Base-by-base conservation (phyloP, 2,888 invertebrate genomes). In the Parnassius smintheus region DNA sequence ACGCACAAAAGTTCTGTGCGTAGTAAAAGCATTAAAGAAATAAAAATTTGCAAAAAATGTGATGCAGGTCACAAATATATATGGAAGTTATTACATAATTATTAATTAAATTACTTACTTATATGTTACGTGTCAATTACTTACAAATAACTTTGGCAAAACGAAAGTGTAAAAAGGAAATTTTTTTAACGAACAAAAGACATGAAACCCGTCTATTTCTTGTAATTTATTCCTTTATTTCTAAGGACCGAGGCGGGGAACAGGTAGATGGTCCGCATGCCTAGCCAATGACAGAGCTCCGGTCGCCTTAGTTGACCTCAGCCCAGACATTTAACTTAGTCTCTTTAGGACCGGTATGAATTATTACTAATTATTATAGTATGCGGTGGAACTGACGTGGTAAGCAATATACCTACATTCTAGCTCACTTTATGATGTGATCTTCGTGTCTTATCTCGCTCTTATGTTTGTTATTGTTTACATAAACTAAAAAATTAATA, bases 201-300 rank as follows among this genome's bases (percentile, higher is more conserved):
- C 22, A 4, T 66, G 67, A 67, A 69, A 67, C 68, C 49, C 65
- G 54, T 65, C 65, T 56, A 35, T 66, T 66, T 59, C 51, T 56
- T 55, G 59, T 52, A 42, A 59, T 61, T 67, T 65, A 51, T 62
- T 70, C 68, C 70, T 72, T 69, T 69, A 70, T 69, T 68, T 62
- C 61, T 60, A 54, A 67, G 63, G 60, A 63, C 52, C 59, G 42
- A 46, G 50, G 7, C 66, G 69, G 65, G 66, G 63, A 69, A 75
- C 82, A 82, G 80, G 80, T 83, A 82, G 75, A 81, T 70, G 70
- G 72, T 72, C 73, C 74, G 76, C 77, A 76, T 81, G 75, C 79
- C 78, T 75, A 76, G 72, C 75, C 77, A 80, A 79, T 82, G 81
- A 83, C 79, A 73, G 71, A 68, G 73, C 68, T 68, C 68, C 66